Evolutionary conservation across 2,888 invertebrate species (phyloP).

Genomic region (Biston betularia): DNA sequence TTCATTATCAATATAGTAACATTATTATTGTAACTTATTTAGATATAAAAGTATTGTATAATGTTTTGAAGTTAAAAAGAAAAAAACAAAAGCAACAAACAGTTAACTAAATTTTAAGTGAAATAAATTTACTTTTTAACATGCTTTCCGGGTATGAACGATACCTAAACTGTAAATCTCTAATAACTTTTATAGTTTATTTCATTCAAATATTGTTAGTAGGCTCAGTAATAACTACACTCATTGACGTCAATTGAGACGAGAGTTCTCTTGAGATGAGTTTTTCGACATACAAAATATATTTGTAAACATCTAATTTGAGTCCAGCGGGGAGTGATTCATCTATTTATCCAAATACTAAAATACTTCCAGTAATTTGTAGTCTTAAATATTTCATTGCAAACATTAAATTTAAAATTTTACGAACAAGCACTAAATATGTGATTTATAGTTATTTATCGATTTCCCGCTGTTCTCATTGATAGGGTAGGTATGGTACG

Average conservation of each 20-base stretch:
- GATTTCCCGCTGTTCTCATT: too few species aligned
- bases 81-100: too few species aligned
- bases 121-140: too few species aligned
- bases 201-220: conserved; percentile 3
- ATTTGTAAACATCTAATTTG: conserved; percentile 34
- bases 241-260: conserved; percentile 32
- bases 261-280: conserved; percentile 15
- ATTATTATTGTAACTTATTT: too few species aligned
- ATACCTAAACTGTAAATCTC: not conserved
- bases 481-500: too few species aligned
- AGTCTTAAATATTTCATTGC: too few species aligned
- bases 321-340: conserved; percentile 27
- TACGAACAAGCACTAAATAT: too few species aligned
- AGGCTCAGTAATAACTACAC: conserved; percentile 14
- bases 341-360: conserved; percentile 19
- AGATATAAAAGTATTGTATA: too few species aligned
- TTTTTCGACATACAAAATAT: conserved; percentile 18
- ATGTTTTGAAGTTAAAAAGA: too few species aligned
- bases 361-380: conserved; percentile 20
- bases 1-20: not conserved
- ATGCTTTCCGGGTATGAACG: not conserved
- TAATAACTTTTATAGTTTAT: not conserved
- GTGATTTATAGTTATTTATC: too few species aligned
- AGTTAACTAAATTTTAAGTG: too few species aligned
- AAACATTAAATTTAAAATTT: too few species aligned